Conservation (phyloP, 2,113 vertebrate species). For the Psittacus erithacus region DNA sequence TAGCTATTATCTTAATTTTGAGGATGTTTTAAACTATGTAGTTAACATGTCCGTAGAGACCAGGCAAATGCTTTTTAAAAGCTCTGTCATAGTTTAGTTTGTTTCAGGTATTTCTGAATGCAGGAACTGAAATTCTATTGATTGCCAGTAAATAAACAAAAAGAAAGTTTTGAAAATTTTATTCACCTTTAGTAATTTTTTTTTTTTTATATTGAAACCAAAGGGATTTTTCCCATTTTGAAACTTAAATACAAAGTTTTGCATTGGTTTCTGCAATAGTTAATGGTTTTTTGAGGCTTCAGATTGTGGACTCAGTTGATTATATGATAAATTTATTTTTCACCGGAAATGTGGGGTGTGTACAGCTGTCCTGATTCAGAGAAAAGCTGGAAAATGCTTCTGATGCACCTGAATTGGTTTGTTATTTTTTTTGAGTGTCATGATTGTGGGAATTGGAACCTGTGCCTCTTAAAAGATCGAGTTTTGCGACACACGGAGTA, state of each 20-base stretch:
- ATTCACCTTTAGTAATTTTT: background rate
- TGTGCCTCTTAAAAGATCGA: background rate
- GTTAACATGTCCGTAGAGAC: background rate
- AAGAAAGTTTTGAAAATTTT: background rate
- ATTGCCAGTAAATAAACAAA: background rate
- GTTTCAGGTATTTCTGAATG: background rate
- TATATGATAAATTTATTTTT: background rate
- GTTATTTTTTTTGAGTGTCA: background rate
- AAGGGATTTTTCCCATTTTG: background rate
- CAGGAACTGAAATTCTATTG: background rate
- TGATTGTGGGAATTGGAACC: background rate
- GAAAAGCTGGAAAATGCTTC: background rate
- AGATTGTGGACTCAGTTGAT: background rate
- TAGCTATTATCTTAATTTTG: background rate
- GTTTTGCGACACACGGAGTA: fast-evolving
- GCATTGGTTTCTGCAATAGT: background rate
- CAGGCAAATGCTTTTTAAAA: background rate
- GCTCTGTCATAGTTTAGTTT: background rate
- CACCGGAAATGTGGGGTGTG: background rate
- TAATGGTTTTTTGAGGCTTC: background rate
- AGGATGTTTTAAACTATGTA: background rate
- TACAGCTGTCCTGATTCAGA: background rate
- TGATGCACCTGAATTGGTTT: background rate
- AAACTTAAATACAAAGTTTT: background rate
- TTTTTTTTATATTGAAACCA: background rate